Conservation (phyloP, 1,140 invertebrate genomes). For the Campoletis sonorensis region DNA sequence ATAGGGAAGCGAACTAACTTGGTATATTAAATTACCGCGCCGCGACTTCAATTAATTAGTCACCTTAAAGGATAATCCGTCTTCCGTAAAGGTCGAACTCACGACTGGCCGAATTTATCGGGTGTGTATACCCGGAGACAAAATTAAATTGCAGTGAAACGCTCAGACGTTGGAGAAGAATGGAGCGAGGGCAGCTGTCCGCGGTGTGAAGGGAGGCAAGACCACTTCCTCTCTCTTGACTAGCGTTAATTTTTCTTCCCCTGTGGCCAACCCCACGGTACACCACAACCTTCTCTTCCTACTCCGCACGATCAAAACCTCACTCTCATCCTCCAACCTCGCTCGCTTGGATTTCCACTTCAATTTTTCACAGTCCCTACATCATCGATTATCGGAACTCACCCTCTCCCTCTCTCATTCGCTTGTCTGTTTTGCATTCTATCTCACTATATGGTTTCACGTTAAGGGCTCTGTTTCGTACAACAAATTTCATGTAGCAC, state of each 20-base stretch:
- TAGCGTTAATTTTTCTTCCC: conserved; percentile 29
- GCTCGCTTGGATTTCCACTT: not conserved
- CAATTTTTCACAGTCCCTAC: conserved; percentile 15
- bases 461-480: not conserved
- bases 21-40: conserved; percentile 59
- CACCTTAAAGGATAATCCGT: conserved; percentile 58
- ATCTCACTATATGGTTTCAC: not conserved
- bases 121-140: not conserved
- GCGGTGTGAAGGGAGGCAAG: not conserved
- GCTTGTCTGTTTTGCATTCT: too few relatives aligned
- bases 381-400: conserved; percentile 32
- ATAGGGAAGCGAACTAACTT: conserved; percentile 45
- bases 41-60: conserved; percentile 59
- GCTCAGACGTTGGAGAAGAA: not conserved
- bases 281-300: not conserved
- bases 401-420: not conserved
- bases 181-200: not conserved
- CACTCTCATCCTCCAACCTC: not conserved
- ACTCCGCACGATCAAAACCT: not conserved
- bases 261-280: not conserved
- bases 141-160: conserved; percentile 25
- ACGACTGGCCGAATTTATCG: conserved; percentile 34
- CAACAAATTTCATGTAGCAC: not conserved
- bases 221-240: conserved; percentile 12
- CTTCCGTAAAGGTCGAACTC: conserved; percentile 19